Evolutionary conservation across 2,888 invertebrate genomes (phyloP), one percentile per base, ranked within the genome.

Genomic region (Petrolisthes cinctipes): DNA sequence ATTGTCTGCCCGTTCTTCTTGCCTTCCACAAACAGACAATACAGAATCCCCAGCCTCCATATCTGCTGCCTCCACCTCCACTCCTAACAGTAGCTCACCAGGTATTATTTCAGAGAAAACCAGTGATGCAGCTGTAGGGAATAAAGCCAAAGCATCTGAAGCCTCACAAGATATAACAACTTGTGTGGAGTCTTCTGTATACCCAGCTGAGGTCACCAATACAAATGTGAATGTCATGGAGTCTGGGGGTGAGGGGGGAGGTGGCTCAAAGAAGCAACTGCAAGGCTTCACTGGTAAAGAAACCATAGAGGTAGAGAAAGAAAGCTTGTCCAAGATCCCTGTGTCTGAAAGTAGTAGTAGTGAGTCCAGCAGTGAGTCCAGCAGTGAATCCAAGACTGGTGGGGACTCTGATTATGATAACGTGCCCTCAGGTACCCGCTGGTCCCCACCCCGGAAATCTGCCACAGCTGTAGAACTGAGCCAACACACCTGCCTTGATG

Each of bases 371-470:
- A 85, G 85, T 23, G 66, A n/a, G n/a, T 57, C 76, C 61, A 84
- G 76, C 20, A 81, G 81, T 82, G 86, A 86, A 23, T 51, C 82
- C 1, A 71, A 75, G 23, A 82, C 61, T n/a, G 54, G 66, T 23
- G 57, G 61, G 54, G 83, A 76, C 57, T 88, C 87, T 9, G 87
- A 88, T 53, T 88, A 88, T 54, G 87, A 88, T 37, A 88, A 88
- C 66, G 87, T 88, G 81, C 87, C 87, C 66, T 81, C 87, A 53
- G 86, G 86, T 37, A 79, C 80, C 56, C 83, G 83, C 53, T 81
- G 82, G 83, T 81, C 87, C 11, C 53, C 83, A 66, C 56, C 78
- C 11, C 80, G 84, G 57, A 87, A 87, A 57, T 73, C 83, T 68
- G 79, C 83, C 37, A 81, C 84, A 17, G 68, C 87, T 5, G 81